Base-by-base conservation (phyloP, 2,113 vertebrate genomes). In the Synodontis membranacea region DNA sequence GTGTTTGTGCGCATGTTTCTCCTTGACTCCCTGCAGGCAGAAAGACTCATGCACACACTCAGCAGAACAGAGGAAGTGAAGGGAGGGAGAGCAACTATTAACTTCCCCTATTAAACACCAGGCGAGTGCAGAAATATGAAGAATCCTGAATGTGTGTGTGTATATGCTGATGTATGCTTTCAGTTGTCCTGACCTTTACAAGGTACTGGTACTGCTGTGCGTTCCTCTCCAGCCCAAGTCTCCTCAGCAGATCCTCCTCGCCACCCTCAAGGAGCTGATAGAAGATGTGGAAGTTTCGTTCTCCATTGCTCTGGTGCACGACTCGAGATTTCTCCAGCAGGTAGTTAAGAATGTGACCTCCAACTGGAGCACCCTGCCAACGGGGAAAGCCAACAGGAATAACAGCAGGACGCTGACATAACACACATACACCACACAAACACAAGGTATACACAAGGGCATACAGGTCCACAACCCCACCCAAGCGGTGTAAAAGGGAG, bases 231-330 rank as follows among this genome's bases (percentile, higher is more conserved):
- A 99, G 94, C 31, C 98, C 98, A 86, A 99, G 95, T 19, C 96
- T 93, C 17, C 97, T 92, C 76, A 99, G 95, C 0, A 97, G 93
- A 62, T 99, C 97, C 81, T 99, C 98, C 70, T 99, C 97, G 0
- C 96, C 97, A 1, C 98, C 98, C 60, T 99, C 98, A 6, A 99
- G 95, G 85, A 99, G 94, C 93, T 99, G 98, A 93, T 99, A 99
- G 94, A 99, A 99, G 87, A 99, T 96, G 89, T 99, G 98, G 94
- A 99, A 99, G 94, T 99, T 99, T 87, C 98, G 95, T 92, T 99
- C 98, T 0, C 98, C 98, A 0, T 99, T 96, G 91, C 96, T 99
- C 92, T 99, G 98, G 90, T 99, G 97, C 15, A 99, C 97, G 14
- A 99, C 98, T 0, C 98, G 96, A 0, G 98, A 99, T 93, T 99